Percentiles rank a stretch among this genome's conserved stretches.
phyloP scores from a whole-genome alignment of 2,113 vertebrate genomes.

The Ginglymostoma cirratum region DNA sequence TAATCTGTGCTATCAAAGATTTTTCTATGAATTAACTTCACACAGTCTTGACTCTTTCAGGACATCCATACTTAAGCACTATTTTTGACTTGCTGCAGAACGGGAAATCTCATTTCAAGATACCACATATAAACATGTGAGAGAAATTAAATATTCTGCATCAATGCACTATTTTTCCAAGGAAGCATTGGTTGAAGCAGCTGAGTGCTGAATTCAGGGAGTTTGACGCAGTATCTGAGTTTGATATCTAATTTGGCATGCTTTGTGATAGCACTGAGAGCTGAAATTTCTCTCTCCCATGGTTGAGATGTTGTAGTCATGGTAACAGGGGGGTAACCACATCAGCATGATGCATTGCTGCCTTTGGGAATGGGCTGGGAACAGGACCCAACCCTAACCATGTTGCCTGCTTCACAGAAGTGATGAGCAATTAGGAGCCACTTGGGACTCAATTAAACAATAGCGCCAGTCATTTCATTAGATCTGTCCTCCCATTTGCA shows the following conservation, averaged over 20 bases:
- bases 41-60: not conserved
- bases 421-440: not conserved
- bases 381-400: not conserved
- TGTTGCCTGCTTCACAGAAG: not conserved
- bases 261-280: not conserved
- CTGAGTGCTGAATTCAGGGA: not conserved
- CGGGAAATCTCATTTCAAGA: not conserved
- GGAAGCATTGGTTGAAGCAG: not conserved
- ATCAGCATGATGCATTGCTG: not conserved
- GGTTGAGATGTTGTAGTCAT: not conserved
- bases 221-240: not conserved
- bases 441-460: not conserved
- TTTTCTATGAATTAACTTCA: not conserved
- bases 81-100: not conserved
- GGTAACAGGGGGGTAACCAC: not conserved
- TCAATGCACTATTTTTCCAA: not conserved
- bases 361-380: not conserved
- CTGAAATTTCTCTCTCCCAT: not conserved
- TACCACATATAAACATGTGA: not conserved
- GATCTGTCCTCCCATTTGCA: too few species aligned
- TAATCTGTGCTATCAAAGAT: not conserved
- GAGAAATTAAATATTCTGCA: not conserved
- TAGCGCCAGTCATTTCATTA: not conserved
- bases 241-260: not conserved
- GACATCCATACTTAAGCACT: not conserved